phyloP scores from a whole-genome alignment of 1,140 invertebrate genomes.

The Aphaenogaster floridana region DNA sequence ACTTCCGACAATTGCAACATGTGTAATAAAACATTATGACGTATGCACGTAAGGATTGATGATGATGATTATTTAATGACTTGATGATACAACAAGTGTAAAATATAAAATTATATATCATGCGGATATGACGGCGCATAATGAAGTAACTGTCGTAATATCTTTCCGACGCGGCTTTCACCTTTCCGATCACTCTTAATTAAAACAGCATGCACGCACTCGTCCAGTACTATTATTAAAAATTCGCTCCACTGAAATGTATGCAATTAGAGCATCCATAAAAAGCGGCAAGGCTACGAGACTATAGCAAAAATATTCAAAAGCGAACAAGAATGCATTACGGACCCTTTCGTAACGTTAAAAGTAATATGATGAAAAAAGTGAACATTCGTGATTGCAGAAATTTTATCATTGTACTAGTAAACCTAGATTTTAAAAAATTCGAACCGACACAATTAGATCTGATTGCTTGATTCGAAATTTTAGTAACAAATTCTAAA shows the following conservation, averaged over 20 bases:
- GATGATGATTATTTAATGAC: constrained; percentile 19
- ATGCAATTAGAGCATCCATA: constrained; percentile 32
- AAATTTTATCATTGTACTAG: background rate
- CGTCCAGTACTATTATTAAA: constrained; percentile 15
- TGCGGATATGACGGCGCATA: background rate
- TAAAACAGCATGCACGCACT: constrained; percentile 4
- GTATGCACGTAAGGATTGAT: background rate
- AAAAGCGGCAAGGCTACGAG: background rate
- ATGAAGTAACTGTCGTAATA: constrained; percentile 31
- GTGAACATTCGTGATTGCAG: background rate
- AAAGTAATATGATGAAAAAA: background rate
- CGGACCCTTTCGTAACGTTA: background rate
- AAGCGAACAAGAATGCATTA: constrained; percentile 21
- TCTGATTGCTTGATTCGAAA: background rate
- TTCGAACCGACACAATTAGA: background rate
- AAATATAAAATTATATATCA: background rate
- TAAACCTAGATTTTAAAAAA: background rate
- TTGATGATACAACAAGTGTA: constrained; percentile 11
- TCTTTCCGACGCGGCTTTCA: constrained; percentile 21
- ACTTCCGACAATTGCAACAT: too few species aligned
- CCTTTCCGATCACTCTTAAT: constrained; percentile 33
- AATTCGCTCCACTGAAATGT: constrained; percentile 22
- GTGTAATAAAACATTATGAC: background rate
- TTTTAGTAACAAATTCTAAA: background rate
- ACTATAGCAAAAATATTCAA: constrained; percentile 8